phyloP scores from a whole-genome alignment of 2,113 vertebrate species.

The Callionymus lyra region DNA sequence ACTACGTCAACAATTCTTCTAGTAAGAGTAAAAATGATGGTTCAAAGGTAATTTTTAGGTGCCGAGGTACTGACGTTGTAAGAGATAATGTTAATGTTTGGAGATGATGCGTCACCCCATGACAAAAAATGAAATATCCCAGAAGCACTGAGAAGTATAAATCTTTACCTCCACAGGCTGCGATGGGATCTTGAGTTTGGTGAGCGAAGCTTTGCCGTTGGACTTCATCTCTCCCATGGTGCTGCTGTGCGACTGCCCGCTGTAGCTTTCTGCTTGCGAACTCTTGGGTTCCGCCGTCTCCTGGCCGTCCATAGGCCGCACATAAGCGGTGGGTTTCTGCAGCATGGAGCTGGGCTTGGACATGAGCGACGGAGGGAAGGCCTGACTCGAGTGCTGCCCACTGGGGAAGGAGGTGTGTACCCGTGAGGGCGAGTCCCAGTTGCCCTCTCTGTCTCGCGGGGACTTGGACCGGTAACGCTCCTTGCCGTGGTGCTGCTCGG shows the following conservation, averaged over 20 bases:
- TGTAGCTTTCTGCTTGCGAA: constrained; percentile 80
- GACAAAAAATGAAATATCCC: too few species aligned
- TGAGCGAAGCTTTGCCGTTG: constrained; percentile 85
- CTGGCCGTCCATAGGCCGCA: constrained; percentile 96
- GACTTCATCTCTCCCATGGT: constrained; percentile 85
- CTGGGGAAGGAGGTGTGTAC: constrained; percentile 80
- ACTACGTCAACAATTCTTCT: too few species aligned
- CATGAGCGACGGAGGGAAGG: constrained; percentile 93
- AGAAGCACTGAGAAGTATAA: too few species aligned
- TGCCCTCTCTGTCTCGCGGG: constrained; percentile 86
- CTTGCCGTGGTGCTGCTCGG: constrained; percentile 85
- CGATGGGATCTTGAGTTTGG: constrained; percentile 96
- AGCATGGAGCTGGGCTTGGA: constrained; percentile 89
- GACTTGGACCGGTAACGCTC: constrained; percentile 93
- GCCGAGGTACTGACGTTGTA: too few species aligned
- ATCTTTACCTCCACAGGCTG: constrained; percentile 81
- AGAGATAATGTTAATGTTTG: too few species aligned
- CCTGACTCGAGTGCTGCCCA: constrained; percentile 84
- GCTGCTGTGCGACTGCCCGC: constrained; percentile 77
- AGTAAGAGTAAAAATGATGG: too few species aligned
- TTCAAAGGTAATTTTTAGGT: too few species aligned
- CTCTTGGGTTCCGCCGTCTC: constrained; percentile 90
- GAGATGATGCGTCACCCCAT: too few species aligned
- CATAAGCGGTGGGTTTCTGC: constrained; percentile 96
- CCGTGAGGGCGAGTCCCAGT: constrained; percentile 92